These are phyloP conservation scores for Tiaroga cobitis DNA, from an alignment of 2,797 vertebrate genomes.

Conservation along the genomic window DNA sequence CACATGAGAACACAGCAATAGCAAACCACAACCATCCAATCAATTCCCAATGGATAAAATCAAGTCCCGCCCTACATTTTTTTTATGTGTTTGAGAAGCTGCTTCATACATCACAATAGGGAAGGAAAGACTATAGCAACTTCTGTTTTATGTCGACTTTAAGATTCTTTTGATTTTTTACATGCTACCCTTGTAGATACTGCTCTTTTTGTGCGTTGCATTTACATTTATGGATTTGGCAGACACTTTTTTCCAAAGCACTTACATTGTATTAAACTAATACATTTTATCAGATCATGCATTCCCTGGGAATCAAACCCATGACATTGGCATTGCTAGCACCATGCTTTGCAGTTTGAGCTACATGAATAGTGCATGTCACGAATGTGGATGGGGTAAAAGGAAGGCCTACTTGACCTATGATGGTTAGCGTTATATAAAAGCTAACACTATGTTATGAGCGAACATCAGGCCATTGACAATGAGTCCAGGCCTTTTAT, in stretches of 20 bases:
- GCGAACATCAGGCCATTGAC: background rate
- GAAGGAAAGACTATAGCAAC: no score
- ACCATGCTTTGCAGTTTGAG: background rate
- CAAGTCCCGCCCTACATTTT: background rate
- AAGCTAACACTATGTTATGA: background rate
- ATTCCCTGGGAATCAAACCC: background rate
- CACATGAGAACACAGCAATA: background rate
- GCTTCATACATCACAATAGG: no score
- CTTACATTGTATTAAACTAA: background rate
- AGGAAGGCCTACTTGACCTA: background rate
- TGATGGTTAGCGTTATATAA: background rate
- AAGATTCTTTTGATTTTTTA: no score
- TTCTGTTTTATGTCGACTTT: no score
- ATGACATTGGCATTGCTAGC: background rate
- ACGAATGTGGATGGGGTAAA: background rate
- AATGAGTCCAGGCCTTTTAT: background rate
- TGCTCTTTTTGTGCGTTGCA: background rate
- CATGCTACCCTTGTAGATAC: no score
- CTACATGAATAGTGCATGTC: background rate
- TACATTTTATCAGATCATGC: background rate
- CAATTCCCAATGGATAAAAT: no score
- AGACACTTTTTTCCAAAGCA: background rate
- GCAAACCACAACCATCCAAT: background rate
- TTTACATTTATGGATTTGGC: background rate
- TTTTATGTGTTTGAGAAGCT: background rate